Conservation (phyloP, 2,888 invertebrate genomes). For the Rhopalosiphum nymphaeae region DNA sequence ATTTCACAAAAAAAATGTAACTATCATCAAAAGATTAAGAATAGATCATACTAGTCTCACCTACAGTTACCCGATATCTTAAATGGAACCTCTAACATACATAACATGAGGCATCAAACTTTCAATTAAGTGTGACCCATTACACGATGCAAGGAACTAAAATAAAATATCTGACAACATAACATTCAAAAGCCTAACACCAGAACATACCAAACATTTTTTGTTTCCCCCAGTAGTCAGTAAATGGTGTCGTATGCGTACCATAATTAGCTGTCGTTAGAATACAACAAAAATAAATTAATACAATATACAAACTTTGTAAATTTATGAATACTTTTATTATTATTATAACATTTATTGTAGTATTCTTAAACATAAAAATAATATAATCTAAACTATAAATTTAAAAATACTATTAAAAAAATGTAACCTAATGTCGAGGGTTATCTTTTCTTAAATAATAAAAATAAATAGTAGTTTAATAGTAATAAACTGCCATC, state of each 20-base stretch:
- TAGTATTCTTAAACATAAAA: neutral
- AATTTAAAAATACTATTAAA: neutral
- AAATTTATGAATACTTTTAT: too few species aligned
- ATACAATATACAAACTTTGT: too few species aligned
- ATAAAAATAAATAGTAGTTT: neutral
- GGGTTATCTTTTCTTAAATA: neutral
- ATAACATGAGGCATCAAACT: neutral
- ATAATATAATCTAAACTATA: neutral
- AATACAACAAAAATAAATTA: too few species aligned
- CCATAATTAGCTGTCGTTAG: too few species aligned
- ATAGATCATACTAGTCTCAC: neutral
- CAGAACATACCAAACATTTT: too few species aligned
- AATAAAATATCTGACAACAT: too few species aligned
- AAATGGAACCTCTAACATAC: neutral
- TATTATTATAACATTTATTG: neutral
- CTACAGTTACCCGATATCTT: neutral
- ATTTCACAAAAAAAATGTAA: neutral
- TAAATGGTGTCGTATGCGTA: too few species aligned
- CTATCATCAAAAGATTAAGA: neutral
- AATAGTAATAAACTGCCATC: neutral
- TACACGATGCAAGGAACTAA: neutral
- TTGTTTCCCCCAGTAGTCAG: too few species aligned
- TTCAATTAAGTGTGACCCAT: neutral
- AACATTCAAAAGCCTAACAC: too few species aligned
- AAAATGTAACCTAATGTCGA: neutral